These are phyloP conservation scores for Sinhomidia bicolor DNA, from an alignment of 2,888 invertebrate genomes.

Conservation along the genomic window DNA sequence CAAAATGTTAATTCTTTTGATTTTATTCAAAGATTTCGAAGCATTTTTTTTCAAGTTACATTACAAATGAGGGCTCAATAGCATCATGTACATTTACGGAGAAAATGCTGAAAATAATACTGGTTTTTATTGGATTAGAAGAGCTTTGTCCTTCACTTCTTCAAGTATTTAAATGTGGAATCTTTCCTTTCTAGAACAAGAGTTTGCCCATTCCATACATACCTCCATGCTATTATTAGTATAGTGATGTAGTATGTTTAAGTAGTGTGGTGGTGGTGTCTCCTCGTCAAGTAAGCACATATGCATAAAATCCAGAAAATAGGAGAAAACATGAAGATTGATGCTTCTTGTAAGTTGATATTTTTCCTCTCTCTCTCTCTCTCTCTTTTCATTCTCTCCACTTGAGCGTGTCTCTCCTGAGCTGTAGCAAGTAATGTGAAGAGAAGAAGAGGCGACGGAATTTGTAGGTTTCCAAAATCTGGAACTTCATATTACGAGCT, in stretches of 20 bases:
- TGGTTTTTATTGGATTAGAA: slow-evolving; percentile 6
- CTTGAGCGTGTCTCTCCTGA: too few relatives aligned
- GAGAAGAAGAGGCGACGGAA: not conserved
- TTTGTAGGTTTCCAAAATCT: not conserved
- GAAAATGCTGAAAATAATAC: not conserved
- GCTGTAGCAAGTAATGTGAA: not conserved
- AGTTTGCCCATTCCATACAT: too few relatives aligned
- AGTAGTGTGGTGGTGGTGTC: too few relatives aligned
- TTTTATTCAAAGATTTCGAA: not conserved
- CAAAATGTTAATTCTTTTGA: not conserved
- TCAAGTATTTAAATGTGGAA: not conserved
- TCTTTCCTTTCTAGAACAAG: not conserved
- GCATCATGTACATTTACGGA: not conserved
- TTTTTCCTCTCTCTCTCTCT: too few relatives aligned
- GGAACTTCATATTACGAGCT: not conserved
- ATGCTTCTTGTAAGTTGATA: too few relatives aligned
- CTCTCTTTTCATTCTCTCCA: too few relatives aligned
- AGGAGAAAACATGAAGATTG: not conserved
- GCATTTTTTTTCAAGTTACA: not conserved
- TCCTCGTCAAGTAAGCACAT: too few relatives aligned
- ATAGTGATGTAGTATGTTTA: too few relatives aligned
- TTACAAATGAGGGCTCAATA: too few relatives aligned
- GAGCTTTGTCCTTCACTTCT: not conserved
- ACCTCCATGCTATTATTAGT: too few relatives aligned
- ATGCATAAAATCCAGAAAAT: too few relatives aligned